Evolutionary conservation across 2,888 invertebrate genomes (phyloP).

Genomic region (Caenorhabditis sp.): DNA sequence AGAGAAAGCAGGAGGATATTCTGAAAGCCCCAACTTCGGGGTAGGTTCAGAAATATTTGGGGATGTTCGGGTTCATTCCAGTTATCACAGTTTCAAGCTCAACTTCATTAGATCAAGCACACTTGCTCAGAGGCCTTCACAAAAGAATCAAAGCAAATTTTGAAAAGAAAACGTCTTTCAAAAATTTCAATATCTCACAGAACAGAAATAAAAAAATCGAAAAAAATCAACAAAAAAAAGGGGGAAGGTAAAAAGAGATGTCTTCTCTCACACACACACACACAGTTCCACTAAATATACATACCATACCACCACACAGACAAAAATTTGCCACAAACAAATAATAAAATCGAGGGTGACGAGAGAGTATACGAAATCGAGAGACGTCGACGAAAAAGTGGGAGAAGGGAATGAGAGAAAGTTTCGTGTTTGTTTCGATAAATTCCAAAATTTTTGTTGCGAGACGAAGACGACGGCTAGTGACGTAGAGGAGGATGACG

Average conservation of each 20-base stretch:
- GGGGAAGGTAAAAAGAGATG: constrained; percentile 4
- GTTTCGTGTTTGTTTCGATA: constrained; percentile 1
- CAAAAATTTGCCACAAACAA: background rate
- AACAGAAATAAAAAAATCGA: background rate
- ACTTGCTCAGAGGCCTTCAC: too few species aligned
- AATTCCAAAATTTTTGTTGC: background rate
- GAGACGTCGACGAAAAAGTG: constrained; percentile 9
- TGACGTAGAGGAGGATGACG: too few species aligned
- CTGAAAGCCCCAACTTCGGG: too few species aligned
- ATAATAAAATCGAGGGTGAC: background rate
- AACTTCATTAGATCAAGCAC: too few species aligned
- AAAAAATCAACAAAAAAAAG: background rate
- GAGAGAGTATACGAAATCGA: constrained; percentile 11
- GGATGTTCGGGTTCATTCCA: too few species aligned
- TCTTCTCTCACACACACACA: background rate
- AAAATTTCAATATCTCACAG: background rate
- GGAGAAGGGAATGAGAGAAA: constrained; percentile 9
- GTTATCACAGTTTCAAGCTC: too few species aligned
- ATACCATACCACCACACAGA: background rate
- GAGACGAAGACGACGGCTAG: too few species aligned
- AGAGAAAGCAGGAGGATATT: too few species aligned
- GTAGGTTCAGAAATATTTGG: too few species aligned
- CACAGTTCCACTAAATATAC: constrained; percentile 2
- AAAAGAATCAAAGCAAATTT: too few species aligned
- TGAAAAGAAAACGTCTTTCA: too few species aligned